Percentiles rank a stretch among this genome's conserved stretches.
phyloP scores from a whole-genome alignment of 2,797 vertebrate species.

The Cyclopterus lumpus region DNA sequence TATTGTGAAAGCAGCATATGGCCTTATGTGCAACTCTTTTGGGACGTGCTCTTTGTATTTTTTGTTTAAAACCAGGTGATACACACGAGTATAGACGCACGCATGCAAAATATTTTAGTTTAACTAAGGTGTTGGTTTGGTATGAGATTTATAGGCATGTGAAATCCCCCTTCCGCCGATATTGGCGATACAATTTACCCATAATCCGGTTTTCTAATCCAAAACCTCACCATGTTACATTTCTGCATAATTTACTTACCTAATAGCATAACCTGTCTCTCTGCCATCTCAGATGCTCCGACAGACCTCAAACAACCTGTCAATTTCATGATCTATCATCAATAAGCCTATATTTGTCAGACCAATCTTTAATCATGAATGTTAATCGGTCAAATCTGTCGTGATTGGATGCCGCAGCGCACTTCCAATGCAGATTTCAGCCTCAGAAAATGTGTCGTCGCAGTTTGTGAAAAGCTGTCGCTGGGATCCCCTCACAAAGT shows the following conservation, averaged over 20 bases:
- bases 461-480: slow-evolving; percentile 37
- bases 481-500: slow-evolving; percentile 55
- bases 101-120: not conserved
- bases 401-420: slow-evolving; percentile 1
- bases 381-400: not conserved
- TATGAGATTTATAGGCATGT: not conserved
- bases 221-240: not conserved
- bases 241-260: slow-evolving; percentile 1
- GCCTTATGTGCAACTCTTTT: not conserved
- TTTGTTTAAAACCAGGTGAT: not conserved
- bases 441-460: slow-evolving; percentile 43
- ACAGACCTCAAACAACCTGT: not conserved
- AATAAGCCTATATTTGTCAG: not conserved
- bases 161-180: not conserved
- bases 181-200: not conserved
- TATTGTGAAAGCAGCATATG: not conserved
- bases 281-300: not conserved
- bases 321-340: not conserved
- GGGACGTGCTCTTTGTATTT: not conserved
- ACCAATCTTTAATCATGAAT: not conserved
- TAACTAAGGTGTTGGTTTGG: not conserved
- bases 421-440: slow-evolving; percentile 22
- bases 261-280: not conserved
- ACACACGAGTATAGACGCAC: not conserved
- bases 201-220: not conserved